Base-by-base conservation (phyloP, 2,888 invertebrate species). In the Seira sanloemensis region DNA sequence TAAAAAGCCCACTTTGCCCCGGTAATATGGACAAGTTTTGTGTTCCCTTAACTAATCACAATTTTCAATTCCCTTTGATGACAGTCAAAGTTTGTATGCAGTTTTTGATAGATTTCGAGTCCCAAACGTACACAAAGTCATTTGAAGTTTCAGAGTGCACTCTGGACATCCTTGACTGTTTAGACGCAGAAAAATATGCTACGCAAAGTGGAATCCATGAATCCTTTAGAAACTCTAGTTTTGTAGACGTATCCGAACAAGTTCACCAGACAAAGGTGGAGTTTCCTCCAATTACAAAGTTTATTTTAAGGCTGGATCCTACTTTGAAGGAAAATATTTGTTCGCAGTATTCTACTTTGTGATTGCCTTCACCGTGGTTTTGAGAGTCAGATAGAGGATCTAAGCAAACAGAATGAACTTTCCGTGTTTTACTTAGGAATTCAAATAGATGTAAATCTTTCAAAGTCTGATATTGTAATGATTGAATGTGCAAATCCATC, bases 281-380 rank as follows among this genome's bases (percentile, higher is more conserved):
- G 37, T 80, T 84, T 37, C 84, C 82, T 2, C 26, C 86, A 2
- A 46, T 87, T 2, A 87, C 77, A 2, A 82, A 86, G 50, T 83
- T 87, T 62, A 71, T 82, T 5, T 67, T 87, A 1, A 84, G 27
- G n/a, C 58, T 87, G 2, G 79, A 79, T 58, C 21, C 74, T 9
- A 9, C 27, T 1, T 21, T 87, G 16, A 78, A 66, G 23, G 54
- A 76, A 21, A 19, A 5, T 18, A n/a, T n/a, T 87, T 87, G 72
- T 4, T 84, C 1, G 71, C 58, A 23, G 67, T 2, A 78, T 87
- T 79, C 50, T 86, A 4, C 58, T 87, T 1, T 5, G 62, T 24
- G 83, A 86, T 69, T 85, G 76, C 9, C 19, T 78, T n/a, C 80
- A 81, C 23, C 69, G 85, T 26, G 84, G 82, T 7, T 82, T 86